Evolutionary conservation across 2,113 vertebrate species (phyloP).

Genomic region (Campylorhamphus procurvoides): DNA sequence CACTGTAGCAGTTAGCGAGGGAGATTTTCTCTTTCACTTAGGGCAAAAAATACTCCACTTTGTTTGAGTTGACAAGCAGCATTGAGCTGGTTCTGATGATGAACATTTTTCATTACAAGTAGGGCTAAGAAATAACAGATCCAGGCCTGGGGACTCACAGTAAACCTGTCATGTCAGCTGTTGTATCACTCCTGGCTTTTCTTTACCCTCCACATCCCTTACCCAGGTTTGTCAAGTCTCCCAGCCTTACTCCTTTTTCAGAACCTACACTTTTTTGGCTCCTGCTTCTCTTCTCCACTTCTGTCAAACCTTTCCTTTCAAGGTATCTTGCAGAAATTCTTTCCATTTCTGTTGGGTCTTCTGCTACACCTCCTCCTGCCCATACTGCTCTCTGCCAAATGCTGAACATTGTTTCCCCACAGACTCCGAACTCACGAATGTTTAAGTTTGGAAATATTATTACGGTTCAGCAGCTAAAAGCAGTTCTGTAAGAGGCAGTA

Average conservation of each 20-base stretch:
- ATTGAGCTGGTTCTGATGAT: background rate
- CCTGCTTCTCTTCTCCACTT: background rate
- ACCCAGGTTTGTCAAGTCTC: background rate
- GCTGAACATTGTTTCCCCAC: background rate
- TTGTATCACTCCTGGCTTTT: background rate
- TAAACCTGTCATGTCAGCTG: background rate
- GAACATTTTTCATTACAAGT: background rate
- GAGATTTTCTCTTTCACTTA: background rate
- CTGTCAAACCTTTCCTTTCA: background rate
- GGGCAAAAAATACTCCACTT: background rate
- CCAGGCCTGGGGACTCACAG: rapidly evolving
- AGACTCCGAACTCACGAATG: background rate
- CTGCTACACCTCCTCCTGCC: background rate
- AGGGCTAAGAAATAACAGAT: background rate
- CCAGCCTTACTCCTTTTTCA: background rate
- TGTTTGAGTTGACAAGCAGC: background rate
- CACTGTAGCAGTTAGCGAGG: rapidly evolving
- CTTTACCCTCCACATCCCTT: background rate
- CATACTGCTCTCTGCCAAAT: background rate
- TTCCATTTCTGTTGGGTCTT: background rate
- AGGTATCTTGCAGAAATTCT: background rate
- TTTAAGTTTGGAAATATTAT: background rate
- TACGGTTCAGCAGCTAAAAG: background rate
- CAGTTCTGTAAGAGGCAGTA: background rate
- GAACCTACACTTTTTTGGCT: background rate